phyloP scores from a whole-genome alignment of 2,113 vertebrate species.

The Hiodon tergisus region DNA sequence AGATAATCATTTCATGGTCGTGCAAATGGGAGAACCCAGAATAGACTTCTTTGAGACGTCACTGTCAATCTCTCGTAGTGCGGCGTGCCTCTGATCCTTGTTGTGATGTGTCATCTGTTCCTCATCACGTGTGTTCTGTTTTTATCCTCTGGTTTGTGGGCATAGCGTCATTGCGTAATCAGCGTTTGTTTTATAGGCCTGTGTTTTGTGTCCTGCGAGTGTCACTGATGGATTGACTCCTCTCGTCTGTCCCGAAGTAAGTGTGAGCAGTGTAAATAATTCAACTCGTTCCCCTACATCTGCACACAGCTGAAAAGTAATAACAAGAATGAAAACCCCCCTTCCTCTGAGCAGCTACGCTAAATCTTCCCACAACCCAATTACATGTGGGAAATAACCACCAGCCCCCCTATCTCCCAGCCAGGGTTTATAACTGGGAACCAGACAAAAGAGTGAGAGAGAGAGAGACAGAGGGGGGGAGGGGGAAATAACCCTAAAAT shows the following conservation, averaged over 20 bases:
- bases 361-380: background rate
- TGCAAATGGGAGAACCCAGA: too few species aligned
- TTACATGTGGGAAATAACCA: slow-evolving; percentile 7
- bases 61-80: too few species aligned
- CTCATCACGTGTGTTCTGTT: too few species aligned
- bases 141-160: too few species aligned
- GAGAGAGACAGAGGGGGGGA: too few species aligned
- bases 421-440: background rate
- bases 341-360: background rate
- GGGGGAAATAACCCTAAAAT: background rate
- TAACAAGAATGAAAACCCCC: slow-evolving; percentile 6
- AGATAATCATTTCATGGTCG: too few species aligned
- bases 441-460: background rate
- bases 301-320: background rate
- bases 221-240: background rate
- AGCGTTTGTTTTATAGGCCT: background rate
- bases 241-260: background rate
- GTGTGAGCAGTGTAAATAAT: background rate
- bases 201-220: background rate
- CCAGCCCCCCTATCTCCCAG: background rate
- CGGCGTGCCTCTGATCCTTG: too few species aligned
- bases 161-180: background rate
- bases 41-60: too few species aligned
- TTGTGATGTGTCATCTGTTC: too few species aligned
- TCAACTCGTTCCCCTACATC: background rate